These are phyloP conservation scores for Julus scanicus DNA, from an alignment of 2,888 invertebrate species.

Conservation along the genomic window DNA sequence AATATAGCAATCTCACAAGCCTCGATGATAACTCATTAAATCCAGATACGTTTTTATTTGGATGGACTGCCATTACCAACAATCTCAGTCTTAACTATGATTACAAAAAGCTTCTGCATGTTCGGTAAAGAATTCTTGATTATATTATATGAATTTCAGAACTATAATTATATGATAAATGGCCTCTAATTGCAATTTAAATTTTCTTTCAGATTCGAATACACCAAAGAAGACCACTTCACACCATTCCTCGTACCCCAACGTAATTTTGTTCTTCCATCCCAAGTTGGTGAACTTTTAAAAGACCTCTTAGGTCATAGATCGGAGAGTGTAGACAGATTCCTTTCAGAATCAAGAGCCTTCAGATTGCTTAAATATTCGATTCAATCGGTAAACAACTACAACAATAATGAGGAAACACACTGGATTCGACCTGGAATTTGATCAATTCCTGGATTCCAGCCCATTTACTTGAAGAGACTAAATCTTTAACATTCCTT, in stretches of 20 bases:
- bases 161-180: no score
- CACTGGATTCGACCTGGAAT: conserved; percentile 9
- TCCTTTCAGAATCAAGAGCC: neutral
- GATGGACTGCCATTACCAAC: neutral
- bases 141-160: neutral
- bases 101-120: neutral
- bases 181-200: neutral
- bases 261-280: neutral
- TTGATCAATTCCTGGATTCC: neutral
- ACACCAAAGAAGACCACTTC: neutral
- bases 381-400: neutral
- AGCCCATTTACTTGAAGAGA: neutral
- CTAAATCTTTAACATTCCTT: no score
- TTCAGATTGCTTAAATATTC: neutral
- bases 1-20: neutral
- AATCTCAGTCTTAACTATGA: neutral
- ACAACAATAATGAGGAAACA: neutral
- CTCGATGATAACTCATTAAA: neutral
- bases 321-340: neutral
- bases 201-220: neutral
- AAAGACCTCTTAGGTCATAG: neutral
- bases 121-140: neutral
- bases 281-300: neutral
- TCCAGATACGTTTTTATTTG: neutral
- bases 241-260: neutral